Percentiles rank a stretch among this genome's conserved stretches.
Evolutionary conservation across 1,140 invertebrate genomes (phyloP).

Genomic region (Meloidogyne floridensis): DNA sequence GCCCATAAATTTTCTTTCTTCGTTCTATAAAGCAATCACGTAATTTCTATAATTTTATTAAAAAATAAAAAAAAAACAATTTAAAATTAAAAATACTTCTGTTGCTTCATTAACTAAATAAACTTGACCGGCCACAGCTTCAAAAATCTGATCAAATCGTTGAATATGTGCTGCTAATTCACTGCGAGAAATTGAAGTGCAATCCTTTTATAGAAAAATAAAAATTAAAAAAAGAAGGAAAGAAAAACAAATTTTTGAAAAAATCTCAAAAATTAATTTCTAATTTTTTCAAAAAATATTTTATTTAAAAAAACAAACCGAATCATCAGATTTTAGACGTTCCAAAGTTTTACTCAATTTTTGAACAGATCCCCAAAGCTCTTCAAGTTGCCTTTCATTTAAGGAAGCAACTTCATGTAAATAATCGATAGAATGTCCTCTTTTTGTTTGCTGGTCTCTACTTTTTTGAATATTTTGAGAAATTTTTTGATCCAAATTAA

Average conservation of each 20-base stretch:
- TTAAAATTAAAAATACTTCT: neutral
- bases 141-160: slow-evolving; percentile 23
- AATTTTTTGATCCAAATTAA: slow-evolving; percentile 22
- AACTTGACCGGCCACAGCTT: slow-evolving; percentile 16
- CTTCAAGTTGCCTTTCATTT: slow-evolving; percentile 14
- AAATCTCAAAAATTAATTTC: no score
- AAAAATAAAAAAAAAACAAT: neutral
- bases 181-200: neutral
- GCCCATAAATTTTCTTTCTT: slow-evolving; percentile 9
- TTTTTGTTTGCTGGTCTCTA: slow-evolving; percentile 9
- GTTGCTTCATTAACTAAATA: slow-evolving; percentile 21
- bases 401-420: slow-evolving; percentile 24
- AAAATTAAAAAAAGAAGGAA: neutral
- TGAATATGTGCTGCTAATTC: slow-evolving; percentile 19
- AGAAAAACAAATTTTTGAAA: no score
- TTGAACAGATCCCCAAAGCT: slow-evolving; percentile 15
- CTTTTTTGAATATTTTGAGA: slow-evolving; percentile 23
- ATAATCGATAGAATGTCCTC: slow-evolving; percentile 23
- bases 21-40: slow-evolving; percentile 20
- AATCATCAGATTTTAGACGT: slow-evolving; percentile 7
- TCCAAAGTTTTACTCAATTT: slow-evolving; percentile 13
- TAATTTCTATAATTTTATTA: slow-evolving; percentile 8
- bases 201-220: neutral
- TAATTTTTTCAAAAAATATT: neutral
- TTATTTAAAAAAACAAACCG: neutral